phyloP scores from a whole-genome alignment of 2,113 vertebrate genomes.

The Pseudolaguvia tuberculata region DNA sequence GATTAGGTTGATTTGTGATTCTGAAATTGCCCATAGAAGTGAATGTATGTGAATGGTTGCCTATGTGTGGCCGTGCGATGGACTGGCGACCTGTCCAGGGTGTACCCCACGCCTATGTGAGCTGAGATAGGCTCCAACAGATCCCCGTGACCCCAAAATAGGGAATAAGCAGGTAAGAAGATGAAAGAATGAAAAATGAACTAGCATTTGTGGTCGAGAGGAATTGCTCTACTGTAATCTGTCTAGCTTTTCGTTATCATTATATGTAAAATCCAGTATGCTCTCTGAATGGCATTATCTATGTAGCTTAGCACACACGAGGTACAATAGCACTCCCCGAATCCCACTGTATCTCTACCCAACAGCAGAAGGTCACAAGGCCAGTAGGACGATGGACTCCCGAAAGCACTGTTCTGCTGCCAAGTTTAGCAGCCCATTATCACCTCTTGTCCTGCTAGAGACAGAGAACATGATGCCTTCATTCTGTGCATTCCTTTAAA shows the following conservation, averaged over 20 bases:
- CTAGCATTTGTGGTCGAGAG: too few relatives aligned
- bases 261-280: background rate
- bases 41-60: too few relatives aligned
- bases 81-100: too few relatives aligned
- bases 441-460: conserved; percentile 50
- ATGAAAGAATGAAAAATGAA: too few relatives aligned
- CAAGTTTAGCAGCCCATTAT: conserved; percentile 69
- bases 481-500: conserved; percentile 39
- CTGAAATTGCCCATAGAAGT: too few relatives aligned
- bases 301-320: conserved; percentile 34
- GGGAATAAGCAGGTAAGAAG: too few relatives aligned
- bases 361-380: conserved; percentile 61
- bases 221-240: background rate
- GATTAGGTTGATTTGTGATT: too few relatives aligned
- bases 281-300: conserved; percentile 19
- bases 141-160: too few relatives aligned
- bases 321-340: conserved; percentile 41
- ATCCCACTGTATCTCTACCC: conserved; percentile 47
- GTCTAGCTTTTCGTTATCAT: background rate
- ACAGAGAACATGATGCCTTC: conserved; percentile 41
- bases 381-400: conserved; percentile 49
- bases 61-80: too few relatives aligned
- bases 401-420: conserved; percentile 40
- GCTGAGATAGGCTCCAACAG: too few relatives aligned
- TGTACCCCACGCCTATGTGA: too few relatives aligned